Evolutionary conservation across 2,888 invertebrate genomes (phyloP).

Genomic region (Fabriciana adippe): DNA sequence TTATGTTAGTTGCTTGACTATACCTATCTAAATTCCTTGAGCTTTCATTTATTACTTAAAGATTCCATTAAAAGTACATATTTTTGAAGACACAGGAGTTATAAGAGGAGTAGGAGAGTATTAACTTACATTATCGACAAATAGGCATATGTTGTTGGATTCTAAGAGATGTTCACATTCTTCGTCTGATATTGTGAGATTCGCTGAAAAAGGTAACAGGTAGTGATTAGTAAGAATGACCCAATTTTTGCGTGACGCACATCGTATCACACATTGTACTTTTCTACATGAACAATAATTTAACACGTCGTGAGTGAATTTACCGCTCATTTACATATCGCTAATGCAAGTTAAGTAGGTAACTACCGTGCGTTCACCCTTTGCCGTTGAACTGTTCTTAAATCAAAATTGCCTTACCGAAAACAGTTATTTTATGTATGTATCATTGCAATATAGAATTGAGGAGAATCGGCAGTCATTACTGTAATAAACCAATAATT

Average conservation of each 20-base stretch:
- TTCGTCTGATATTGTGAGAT: constrained; percentile 69
- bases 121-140: constrained; percentile 75
- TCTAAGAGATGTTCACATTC: constrained; percentile 74
- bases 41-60: too few relatives aligned
- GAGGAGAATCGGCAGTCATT: too few relatives aligned
- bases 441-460: not conserved
- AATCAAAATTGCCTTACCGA: not conserved
- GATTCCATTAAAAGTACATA: too few relatives aligned
- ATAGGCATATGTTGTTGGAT: constrained; percentile 66
- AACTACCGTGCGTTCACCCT: constrained; percentile 26
- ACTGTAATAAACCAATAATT: too few relatives aligned
- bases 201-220: constrained; percentile 54
- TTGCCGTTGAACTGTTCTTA: constrained; percentile 8
- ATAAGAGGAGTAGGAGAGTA: not conserved
- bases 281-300: constrained; percentile 32
- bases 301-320: constrained; percentile 35
- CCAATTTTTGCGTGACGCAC: not conserved
- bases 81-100: not conserved
- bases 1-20: too few relatives aligned
- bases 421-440: not conserved
- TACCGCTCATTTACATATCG: constrained; percentile 33
- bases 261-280: constrained; percentile 16
- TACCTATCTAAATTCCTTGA: too few relatives aligned
- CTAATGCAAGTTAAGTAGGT: constrained; percentile 32
- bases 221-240: not conserved